Percentiles rank a stretch among this genome's conserved stretches.
These are phyloP conservation scores for Rhizomys pruinosus DNA, from an alignment of 2,113 vertebrate genomes.

Conservation along the genomic window DNA sequence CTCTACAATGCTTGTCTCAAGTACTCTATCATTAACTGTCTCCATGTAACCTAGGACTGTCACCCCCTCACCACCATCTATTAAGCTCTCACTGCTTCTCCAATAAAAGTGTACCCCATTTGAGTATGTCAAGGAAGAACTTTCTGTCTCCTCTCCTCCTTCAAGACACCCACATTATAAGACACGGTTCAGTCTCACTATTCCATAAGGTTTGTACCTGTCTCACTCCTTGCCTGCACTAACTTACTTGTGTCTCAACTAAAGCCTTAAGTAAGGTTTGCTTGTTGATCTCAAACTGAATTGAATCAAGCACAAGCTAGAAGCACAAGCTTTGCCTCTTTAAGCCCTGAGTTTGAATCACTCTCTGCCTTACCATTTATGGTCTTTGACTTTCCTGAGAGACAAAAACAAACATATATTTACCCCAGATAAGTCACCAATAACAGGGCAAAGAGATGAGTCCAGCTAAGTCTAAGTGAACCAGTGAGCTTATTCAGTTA, in stretches of 20 bases:
- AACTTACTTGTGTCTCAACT: not conserved
- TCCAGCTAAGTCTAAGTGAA: not conserved
- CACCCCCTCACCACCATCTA: not conserved
- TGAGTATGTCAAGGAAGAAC: not conserved
- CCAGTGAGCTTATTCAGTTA: not conserved
- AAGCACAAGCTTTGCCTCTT: not conserved
- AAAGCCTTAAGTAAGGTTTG: not conserved
- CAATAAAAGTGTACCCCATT: not conserved
- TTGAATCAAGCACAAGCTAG: not conserved
- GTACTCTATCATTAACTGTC: not conserved
- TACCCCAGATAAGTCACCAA: not conserved
- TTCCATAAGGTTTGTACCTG: not conserved
- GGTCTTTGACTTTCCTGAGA: not conserved
- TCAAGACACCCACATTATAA: not conserved
- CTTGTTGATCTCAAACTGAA: conserved; percentile 12
- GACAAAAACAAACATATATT: not conserved
- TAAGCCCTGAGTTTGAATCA: not conserved
- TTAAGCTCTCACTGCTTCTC: not conserved
- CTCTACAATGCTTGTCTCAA: not conserved
- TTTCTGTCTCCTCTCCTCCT: not conserved
- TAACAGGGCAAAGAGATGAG: not conserved
- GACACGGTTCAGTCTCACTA: not conserved
- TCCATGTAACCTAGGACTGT: not conserved
- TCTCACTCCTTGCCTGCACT: not conserved
- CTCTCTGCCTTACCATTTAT: not conserved